These are phyloP conservation scores for Orius laevigatus DNA, from an alignment of 1,140 invertebrate genomes.

Conservation along the genomic window DNA sequence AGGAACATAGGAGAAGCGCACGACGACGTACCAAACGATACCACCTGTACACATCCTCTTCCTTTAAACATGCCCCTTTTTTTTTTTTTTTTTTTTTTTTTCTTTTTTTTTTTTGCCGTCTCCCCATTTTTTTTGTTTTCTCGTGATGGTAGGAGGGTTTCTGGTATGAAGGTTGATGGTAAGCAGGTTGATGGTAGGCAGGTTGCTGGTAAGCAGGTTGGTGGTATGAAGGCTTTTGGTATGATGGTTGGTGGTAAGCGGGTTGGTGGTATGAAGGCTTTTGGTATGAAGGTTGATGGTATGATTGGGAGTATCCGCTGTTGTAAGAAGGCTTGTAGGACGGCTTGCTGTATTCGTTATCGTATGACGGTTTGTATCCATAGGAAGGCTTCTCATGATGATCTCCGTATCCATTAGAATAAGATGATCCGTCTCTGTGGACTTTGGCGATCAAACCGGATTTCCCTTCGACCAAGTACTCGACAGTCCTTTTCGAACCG, in stretches of 20 bases:
- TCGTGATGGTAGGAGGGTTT: slow-evolving; percentile 1
- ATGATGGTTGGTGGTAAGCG: not conserved
- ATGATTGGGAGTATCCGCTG: not conserved
- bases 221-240: not conserved
- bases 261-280: not conserved
- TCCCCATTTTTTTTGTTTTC: too few species aligned
- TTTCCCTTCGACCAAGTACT: slow-evolving; percentile 20
- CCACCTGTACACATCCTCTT: too few species aligned
- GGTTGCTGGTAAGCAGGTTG: not conserved
- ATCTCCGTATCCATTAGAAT: not conserved
- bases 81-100: too few species aligned
- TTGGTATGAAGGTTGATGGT: not conserved
- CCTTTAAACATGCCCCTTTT: too few species aligned
- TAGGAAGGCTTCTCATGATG: not conserved
- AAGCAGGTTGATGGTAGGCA: not conserved
- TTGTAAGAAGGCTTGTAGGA: not conserved
- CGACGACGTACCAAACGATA: too few species aligned
- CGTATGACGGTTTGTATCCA: too few species aligned
- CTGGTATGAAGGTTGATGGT: slow-evolving; percentile 1
- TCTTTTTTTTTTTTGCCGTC: too few species aligned
- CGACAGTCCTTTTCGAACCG: slow-evolving; percentile 17
- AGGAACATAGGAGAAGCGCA: too few species aligned
- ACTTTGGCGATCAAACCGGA: too few species aligned
- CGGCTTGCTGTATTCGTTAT: too few species aligned
- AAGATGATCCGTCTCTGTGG: not conserved